Base-by-base conservation (phyloP, 2,888 invertebrate species). In the Ommatoiulus sabulosus region DNA sequence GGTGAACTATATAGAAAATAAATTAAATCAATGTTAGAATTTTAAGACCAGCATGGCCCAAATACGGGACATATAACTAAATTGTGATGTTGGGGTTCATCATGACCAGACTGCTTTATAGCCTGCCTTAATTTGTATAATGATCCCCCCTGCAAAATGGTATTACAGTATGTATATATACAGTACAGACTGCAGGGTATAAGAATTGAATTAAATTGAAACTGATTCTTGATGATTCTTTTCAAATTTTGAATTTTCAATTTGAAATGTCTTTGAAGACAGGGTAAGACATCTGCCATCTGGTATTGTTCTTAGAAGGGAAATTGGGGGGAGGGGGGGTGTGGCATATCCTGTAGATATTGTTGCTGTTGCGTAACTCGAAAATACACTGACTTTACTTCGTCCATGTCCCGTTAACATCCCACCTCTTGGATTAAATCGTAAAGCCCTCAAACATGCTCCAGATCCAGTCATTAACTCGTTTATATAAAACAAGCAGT, bases 1-100 rank as follows among this genome's bases (percentile, higher is more conserved):
- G 88, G 92, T 92, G 91, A 93, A 93, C 93, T 35, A 35, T 93
- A 92, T 52, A 46, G 20, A 6, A 4, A 12, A 43, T 15, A 86
- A 88, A n/a, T 20, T 3, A 44, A 24, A 86, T 35, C 24, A 86
- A 0, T 44, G 20, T 63, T 63, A 63, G 20, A 15, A n/a, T 4
- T 63, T 20, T 63, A 7, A n/a, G 8, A 20, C 63, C n/a, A 24
- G 24, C 87, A n/a, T n/a, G n/a, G n/a, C n/a, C n/a, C n/a, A n/a
- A n/a, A n/a, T n/a, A n/a, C n/a, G n/a, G n/a, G n/a, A n/a, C n/a
- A n/a, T n/a, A n/a, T n/a, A n/a, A n/a, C n/a, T n/a, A n/a, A n/a
- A n/a, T n/a, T n/a, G n/a, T n/a, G n/a, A 48, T 20, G 20, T 46
- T 7, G 15, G 35, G 15, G 52, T 87, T 35, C 52, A 52, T 8